Percentiles rank a stretch among this genome's conserved stretches.
Evolutionary conservation across 2,888 invertebrate genomes (phyloP).

Genomic region (Caenorhabditis uteleia): DNA sequence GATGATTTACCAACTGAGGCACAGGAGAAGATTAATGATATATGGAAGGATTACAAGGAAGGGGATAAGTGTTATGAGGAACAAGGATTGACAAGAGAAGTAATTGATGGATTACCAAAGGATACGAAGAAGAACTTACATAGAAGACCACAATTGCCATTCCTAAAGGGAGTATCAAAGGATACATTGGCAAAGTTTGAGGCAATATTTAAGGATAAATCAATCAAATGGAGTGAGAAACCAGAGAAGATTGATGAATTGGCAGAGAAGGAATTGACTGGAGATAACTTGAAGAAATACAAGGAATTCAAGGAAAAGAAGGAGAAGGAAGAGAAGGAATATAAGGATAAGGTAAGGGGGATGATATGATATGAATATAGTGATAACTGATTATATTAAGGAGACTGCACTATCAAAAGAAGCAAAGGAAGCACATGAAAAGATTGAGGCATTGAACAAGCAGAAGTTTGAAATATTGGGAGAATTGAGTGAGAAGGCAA

Average conservation of each 20-base stretch:
- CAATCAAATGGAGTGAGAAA: conserved; percentile 41
- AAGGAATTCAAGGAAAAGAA: conserved; percentile 50
- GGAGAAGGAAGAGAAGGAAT: conserved; percentile 39
- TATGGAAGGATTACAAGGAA: conserved; percentile 52
- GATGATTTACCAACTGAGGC: conserved; percentile 43
- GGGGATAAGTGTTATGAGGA: conserved; percentile 53
- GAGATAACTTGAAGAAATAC: conserved; percentile 53
- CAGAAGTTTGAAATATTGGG: conserved; percentile 51
- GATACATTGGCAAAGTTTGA: conserved; percentile 43
- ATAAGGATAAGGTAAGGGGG: conserved; percentile 38
- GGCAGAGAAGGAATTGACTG: conserved; percentile 49
- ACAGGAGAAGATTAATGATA: conserved; percentile 32
- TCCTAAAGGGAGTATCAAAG: conserved; percentile 33
- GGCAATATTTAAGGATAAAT: conserved; percentile 41
- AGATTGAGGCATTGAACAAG: conserved; percentile 50
- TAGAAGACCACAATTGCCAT: conserved; percentile 22
- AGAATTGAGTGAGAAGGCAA: conserved; percentile 38
- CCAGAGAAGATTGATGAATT: conserved; percentile 47
- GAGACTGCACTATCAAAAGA: conserved; percentile 51
- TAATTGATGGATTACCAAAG: conserved; percentile 35
- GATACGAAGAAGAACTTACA: conserved; percentile 26
- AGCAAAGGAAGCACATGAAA: conserved; percentile 51
- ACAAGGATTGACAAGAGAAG: conserved; percentile 43
- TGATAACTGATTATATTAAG: background rate
- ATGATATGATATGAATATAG: background rate